These are phyloP conservation scores for Chionodraco myersi DNA, from an alignment of 2,113 vertebrate species.

Conservation along the genomic window DNA sequence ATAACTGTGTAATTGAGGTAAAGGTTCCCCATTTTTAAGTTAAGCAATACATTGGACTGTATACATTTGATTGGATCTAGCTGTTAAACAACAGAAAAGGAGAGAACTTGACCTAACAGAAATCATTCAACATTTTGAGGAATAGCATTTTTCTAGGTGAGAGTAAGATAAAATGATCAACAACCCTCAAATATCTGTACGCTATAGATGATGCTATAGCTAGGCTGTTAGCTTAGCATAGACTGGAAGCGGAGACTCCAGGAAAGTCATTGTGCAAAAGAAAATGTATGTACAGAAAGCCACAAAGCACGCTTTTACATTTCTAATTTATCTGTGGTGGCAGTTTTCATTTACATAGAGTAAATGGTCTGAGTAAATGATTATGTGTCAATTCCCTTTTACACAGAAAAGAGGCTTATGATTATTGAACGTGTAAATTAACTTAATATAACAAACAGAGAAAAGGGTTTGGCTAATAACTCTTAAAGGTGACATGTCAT, in stretches of 20 bases:
- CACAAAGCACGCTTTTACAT: not conserved
- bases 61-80: too few species aligned
- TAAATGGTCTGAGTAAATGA: not conserved
- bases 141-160: not conserved
- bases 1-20: conserved; percentile 4
- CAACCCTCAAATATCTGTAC: not conserved
- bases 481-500: not conserved
- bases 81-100: not conserved
- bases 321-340: not conserved
- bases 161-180: not conserved
- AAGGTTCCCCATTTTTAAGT: conserved; percentile 7
- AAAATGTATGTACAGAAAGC: not conserved
- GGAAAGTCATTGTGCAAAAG: not conserved
- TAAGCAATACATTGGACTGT: not conserved
- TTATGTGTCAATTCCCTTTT: not conserved
- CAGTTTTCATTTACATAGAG: not conserved
- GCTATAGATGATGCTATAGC: not conserved
- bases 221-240: not conserved
- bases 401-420: not conserved
- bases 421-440: not conserved
- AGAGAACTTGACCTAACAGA: not conserved
- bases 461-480: not conserved
- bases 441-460: not conserved
- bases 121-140: not conserved
- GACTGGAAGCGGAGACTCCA: not conserved